Evolutionary conservation across 2,888 invertebrate genomes (phyloP), one percentile per base, ranked within the genome.

Genomic region (Urechis unicinctus): DNA sequence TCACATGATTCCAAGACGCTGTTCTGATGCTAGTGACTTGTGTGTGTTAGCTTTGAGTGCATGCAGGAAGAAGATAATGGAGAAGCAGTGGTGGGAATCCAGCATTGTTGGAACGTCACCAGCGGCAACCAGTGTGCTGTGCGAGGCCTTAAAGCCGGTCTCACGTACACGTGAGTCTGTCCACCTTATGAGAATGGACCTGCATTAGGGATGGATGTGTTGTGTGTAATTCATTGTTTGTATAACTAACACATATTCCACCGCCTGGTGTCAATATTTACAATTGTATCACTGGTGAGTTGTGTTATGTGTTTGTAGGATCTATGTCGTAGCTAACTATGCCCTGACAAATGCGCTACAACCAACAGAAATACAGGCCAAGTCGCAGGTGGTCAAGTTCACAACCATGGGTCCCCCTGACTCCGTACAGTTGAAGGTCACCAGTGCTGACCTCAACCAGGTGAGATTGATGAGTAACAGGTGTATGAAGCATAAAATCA

Each of bases 241-340:
- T 21, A 21, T 45, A 45, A 45, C 45, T 45, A 45, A 21, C 9
- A 6, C 45, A 21, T 45, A 9, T 21, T 17, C 25, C 22, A 21
- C 2, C 1, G 13, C n/a, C 9, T 41, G n/a, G 9, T 13, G 13
- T 13, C n/a, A 41, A 41, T 41, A 41, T 41, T 13, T 22, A 9
- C 24, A 45, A 21, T 45, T 22, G 6, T 24, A 13, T 6, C n/a
- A 45, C n/a, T n/a, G n/a, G n/a, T n/a, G n/a, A n/a, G 28, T 9
- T n/a, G 30, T 21, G 21, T 30, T 26, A 44, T 50, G 28, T 42
- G 1, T 22, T 50, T 30, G 26, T 64, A 74, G 77, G 45, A 64
- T 77, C 17, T 72, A 70, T 61, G 75, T 75, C 51, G 71, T 75
- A 41, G 72, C 75, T 28, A 75, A 72, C 65, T 77, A 74, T 59